Evolutionary conservation across 2,888 invertebrate species (phyloP), one percentile per base, ranked within the genome.

Genomic region (Oeneis ivallda): DNA sequence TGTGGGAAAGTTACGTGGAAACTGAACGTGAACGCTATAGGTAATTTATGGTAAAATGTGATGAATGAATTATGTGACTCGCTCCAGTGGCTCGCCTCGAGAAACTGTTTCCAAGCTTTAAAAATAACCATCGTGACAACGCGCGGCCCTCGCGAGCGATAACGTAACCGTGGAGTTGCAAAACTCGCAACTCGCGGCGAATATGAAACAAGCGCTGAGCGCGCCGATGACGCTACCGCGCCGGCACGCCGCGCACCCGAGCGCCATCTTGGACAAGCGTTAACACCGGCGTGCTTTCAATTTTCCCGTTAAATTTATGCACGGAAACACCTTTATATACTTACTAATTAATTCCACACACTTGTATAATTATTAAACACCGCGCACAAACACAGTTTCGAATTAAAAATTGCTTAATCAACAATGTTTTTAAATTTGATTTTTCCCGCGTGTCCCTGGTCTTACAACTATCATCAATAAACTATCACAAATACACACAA

Each of bases 111-210:
- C 79, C 80, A 80, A 82, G 76, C 82, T 86, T 85, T 89, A 91
- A 89, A 89, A 90, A 91, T 91, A 92, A 88, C 86, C 83, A 37
- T 9, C 86, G 86, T 91, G 91, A 90, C 89, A 91, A 87, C 89
- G 87, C 78, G 82, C 87, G 84, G 81, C 84, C 87, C 87, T 86
- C 83, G 83, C 84, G 82, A 82, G 76, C 74, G 71, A 81, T 87
- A 90, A 88, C 87, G 90, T 87, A 90, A 85, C 82, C 81, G 76
- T 72, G 76, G 75, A 82, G 84, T 92, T 87, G 87, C 87, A 87
- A 89, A 87, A 87, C 84, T 85, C 82, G 81, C 75, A 73, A 80
- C 69, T 62, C 79, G 80, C 76, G 75, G 78, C 75, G 71, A 83
- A 83, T 90, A 89, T 84, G 82, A 80, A 89, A 84, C 76, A 81